Conservation (phyloP, 2,113 vertebrate species). For the Hirundichthys speculiger region DNA sequence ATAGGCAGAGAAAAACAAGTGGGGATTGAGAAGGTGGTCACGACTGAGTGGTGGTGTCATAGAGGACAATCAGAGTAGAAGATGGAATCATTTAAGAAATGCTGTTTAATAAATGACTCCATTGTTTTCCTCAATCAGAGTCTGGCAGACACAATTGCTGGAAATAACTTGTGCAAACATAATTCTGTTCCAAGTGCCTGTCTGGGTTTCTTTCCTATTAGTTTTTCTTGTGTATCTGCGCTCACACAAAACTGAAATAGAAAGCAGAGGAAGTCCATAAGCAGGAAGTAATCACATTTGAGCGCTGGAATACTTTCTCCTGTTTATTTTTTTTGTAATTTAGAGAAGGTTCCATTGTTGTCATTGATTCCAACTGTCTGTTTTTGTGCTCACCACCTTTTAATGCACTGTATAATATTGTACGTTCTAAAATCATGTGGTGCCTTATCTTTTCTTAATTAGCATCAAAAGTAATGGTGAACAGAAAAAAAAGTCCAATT, state of each 20-base stretch:
- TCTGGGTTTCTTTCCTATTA: constrained; percentile 48
- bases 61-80: constrained; percentile 10
- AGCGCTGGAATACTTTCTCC: not conserved
- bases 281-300: not conserved
- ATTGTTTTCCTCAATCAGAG: constrained; percentile 48
- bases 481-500: too few relatives aligned
- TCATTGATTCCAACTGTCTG: too few relatives aligned
- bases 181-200: constrained; percentile 41
- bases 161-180: constrained; percentile 60
- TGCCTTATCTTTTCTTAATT: too few relatives aligned
- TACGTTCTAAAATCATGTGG: too few relatives aligned
- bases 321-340: not conserved
- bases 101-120: constrained; percentile 28
- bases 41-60: not conserved
- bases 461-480: too few relatives aligned
- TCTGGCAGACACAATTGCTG: constrained; percentile 31
- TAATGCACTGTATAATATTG: too few relatives aligned
- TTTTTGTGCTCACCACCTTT: too few relatives aligned
- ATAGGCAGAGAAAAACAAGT: not conserved
- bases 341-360: not conserved
- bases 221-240: constrained; percentile 14
- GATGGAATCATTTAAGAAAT: constrained; percentile 4
- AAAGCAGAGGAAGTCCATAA: constrained; percentile 9
- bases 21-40: not conserved
- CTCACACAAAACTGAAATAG: constrained; percentile 1